Conservation (phyloP, 2,888 invertebrate species). For the Brenthis hecate region DNA sequence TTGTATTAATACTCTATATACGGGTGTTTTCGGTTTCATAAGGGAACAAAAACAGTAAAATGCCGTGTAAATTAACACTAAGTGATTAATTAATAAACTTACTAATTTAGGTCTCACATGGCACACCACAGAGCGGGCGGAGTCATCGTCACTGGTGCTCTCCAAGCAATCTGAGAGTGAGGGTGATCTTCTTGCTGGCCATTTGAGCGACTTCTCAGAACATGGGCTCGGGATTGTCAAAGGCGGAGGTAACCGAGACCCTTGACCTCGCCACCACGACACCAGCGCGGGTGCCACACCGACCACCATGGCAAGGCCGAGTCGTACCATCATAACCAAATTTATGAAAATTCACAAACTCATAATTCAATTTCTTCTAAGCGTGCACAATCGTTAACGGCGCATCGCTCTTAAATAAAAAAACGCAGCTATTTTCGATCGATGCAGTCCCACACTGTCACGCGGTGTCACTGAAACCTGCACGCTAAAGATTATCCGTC, state of each 20-base stretch:
- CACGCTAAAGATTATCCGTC: constrained; percentile 54
- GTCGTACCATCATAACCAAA: constrained; percentile 64
- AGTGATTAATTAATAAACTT: constrained; percentile 48
- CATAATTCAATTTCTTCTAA: constrained; percentile 26
- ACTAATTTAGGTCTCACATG: constrained; percentile 75
- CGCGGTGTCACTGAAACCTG: constrained; percentile 61
- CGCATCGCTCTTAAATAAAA: constrained; percentile 59
- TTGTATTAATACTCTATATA: no score
- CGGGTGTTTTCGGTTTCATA: not conserved
- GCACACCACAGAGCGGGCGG: constrained; percentile 73
- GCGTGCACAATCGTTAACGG: constrained; percentile 42
- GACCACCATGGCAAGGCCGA: constrained; percentile 78
- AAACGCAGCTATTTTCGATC: constrained; percentile 65
- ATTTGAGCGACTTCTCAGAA: constrained; percentile 61
- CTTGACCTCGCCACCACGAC: constrained; percentile 76
- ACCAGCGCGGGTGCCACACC: constrained; percentile 78
- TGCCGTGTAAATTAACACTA: not conserved
- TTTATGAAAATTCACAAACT: constrained; percentile 46
- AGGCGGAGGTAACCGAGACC: constrained; percentile 56
- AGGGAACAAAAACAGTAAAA: not conserved
- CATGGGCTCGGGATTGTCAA: constrained; percentile 48
- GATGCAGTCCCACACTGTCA: constrained; percentile 59
- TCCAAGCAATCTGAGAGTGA: constrained; percentile 78
- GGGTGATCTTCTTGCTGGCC: constrained; percentile 69
- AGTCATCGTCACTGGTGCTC: constrained; percentile 75